Base-by-base conservation (phyloP, 2,113 vertebrate genomes). In the Phyllostomus discolor region DNA sequence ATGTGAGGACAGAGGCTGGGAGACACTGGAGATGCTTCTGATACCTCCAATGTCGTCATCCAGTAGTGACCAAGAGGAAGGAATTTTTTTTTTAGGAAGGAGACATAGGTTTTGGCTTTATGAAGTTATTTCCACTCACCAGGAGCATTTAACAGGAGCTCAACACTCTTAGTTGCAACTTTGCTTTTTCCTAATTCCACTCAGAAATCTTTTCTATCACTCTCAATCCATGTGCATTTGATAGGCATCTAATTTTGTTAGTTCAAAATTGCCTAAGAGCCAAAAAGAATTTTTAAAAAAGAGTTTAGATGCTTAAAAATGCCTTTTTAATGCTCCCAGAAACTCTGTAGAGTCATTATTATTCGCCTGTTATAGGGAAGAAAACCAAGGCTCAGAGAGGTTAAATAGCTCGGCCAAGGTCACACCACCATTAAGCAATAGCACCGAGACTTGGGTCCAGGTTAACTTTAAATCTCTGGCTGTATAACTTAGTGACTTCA, bases 331-430 rank as follows among this genome's bases (percentile, higher is more conserved):
- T 38, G 67, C 22, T 82, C 22, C 90, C 24, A 82, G 38, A 31
- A 96, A 62, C 20, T 4, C 46, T 19, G 10, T 67, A 48, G 70
- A 92, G 38, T 66, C 73, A 54, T 85, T 43, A 48, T 62, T n/a
- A 6, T 81, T 62, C 33, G 54, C 64, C 9, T 15, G 8, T 70
- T 73, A 73, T 6, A 69, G 24, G 41, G 90, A 79, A 78, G 86
- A 93, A 87, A 50, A 46, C 43, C 22, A 86, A 64, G 38, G 10
- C 73, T 67, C 92, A 83, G 64, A 64, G 93, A 91, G 69, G 82
- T 94, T 93, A 82, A 95, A 48, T n/a, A 83, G 62, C 54, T 79
- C n/a, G 64, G 67, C 35, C 14, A 19, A n/a, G 67, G 69, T 96
- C 89, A 83, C 78, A 78, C 14, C 94, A 83, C 86, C 81, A 4